Evolutionary conservation across 2,888 invertebrate genomes (phyloP).

Genomic region (Nephrotoma flavescens): DNA sequence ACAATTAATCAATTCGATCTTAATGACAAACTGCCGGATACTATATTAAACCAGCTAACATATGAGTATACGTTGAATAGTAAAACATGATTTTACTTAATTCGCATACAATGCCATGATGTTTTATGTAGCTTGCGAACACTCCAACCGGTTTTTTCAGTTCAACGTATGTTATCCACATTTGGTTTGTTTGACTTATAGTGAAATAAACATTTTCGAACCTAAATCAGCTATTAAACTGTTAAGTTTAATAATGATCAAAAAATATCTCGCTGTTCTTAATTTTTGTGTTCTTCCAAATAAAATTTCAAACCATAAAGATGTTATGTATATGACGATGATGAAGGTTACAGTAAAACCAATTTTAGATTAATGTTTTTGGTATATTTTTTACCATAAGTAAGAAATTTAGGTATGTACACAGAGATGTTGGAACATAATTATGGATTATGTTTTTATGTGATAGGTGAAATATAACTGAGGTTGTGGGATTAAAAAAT

Average conservation of each 20-base stretch:
- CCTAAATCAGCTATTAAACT: not conserved
- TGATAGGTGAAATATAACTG: not conserved
- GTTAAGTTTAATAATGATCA: not conserved
- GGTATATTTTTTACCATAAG: not conserved
- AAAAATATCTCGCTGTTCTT: not conserved
- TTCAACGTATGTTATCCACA: not conserved
- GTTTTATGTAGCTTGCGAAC: not conserved
- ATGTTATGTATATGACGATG: not conserved
- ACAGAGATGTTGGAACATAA: not conserved
- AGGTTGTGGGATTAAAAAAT: not conserved
- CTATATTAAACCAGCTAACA: too few species aligned
- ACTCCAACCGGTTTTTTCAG: not conserved
- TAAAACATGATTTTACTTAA: not conserved
- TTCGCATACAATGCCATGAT: not conserved
- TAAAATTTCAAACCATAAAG: not conserved
- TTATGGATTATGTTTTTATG: not conserved
- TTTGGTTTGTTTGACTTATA: not conserved
- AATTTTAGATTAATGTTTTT: not conserved
- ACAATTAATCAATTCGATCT: too few species aligned
- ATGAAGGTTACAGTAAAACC: not conserved
- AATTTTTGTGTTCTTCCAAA: not conserved
- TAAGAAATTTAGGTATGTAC: not conserved
- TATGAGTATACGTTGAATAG: too few species aligned
- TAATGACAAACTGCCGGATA: too few species aligned
- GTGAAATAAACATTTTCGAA: not conserved